These are phyloP conservation scores for Danionella cerebrum DNA, from an alignment of 2,113 vertebrate genomes.

Conservation along the genomic window DNA sequence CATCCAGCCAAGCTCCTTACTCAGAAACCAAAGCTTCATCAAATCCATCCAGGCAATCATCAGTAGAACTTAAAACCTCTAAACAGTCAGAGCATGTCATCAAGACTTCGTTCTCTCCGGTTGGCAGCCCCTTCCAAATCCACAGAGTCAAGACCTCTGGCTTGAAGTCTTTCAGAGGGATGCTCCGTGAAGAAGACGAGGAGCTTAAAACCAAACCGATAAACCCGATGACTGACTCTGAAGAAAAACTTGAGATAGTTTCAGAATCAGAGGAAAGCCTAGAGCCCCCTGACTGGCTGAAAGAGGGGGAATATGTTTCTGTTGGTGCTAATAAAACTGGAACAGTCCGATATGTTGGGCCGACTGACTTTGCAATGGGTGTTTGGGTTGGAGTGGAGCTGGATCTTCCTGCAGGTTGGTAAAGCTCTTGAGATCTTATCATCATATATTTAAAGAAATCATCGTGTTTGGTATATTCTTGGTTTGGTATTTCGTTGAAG, in stretches of 20 bases:
- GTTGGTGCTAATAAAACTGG: conserved; percentile 79
- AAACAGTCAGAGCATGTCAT: too few species aligned
- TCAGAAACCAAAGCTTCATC: background rate
- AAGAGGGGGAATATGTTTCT: conserved; percentile 76
- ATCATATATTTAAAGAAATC: too few species aligned
- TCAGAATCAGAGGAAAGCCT: conserved; percentile 69
- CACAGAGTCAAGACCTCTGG: conserved; percentile 68
- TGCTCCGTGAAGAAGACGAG: conserved; percentile 18
- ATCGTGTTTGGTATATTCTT: too few species aligned
- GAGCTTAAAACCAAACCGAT: background rate
- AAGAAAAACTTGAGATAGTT: conserved; percentile 68
- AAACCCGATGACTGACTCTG: conserved; percentile 12
- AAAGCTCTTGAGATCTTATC: background rate
- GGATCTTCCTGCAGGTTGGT: conserved; percentile 82
- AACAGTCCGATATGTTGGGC: conserved; percentile 76
- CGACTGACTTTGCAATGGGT: conserved; percentile 83
- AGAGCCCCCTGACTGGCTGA: conserved; percentile 81
- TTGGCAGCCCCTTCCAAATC: conserved; percentile 61
- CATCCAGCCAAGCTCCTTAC: background rate
- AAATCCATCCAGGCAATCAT: background rate
- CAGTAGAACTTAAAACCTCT: background rate
- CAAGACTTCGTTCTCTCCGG: conserved; percentile 44
- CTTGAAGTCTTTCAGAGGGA: conserved; percentile 66
- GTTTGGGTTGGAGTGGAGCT: conserved; percentile 92
- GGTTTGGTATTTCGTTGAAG: too few species aligned